Evolutionary conservation across 2,797 vertebrate species (phyloP), one percentile per base, ranked within the genome.

Genomic region (Bradypus variegatus): DNA sequence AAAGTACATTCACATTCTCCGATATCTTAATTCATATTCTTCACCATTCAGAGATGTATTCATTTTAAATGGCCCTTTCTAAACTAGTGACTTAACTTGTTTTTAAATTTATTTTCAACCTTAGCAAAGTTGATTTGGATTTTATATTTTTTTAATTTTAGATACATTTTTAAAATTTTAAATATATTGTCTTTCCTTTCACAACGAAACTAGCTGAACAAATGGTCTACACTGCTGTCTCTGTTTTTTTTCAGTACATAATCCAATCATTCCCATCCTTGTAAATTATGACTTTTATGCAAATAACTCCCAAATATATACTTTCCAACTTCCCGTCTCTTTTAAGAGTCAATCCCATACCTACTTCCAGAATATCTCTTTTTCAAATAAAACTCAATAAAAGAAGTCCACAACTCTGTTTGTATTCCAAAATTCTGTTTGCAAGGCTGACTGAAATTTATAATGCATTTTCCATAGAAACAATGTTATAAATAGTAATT

Each of bases 401-500:
- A 90, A 86, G 36, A 93, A 86, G 58, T 33, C 91, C 27, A 90
- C 88, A 90, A 86, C 38, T 89, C 80, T 78, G 48, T 84, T 76
- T 83, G 80, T 55, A 78, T 94, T 88, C 69, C 48, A 88, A 94
- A 94, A 95, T 90, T 84, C 86, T 38, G 92, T 94, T 94, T 93
- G 76, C 91, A 94, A 92, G 82, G n/a, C 93, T 90, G 79, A 88
- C 93, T 88, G 88, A 95, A 95, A 95, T 91, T 86, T 95, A 65
- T 92, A 95, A 95, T 95, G 79, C 92, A 88, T 95, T 96, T 96
- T 95, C 95, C 96, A 95, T 96, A 96, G 96, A 95, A 96, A 96
- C 95, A 65, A 84, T 60, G 92, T 94, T 96, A 95, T 96, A 96
- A 95, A 96, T 96, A 96, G 95, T 92, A 94, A 87, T 94, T 95